Base-by-base conservation (phyloP, 2,113 vertebrate species). In the Girardinichthys multiradiatus region DNA sequence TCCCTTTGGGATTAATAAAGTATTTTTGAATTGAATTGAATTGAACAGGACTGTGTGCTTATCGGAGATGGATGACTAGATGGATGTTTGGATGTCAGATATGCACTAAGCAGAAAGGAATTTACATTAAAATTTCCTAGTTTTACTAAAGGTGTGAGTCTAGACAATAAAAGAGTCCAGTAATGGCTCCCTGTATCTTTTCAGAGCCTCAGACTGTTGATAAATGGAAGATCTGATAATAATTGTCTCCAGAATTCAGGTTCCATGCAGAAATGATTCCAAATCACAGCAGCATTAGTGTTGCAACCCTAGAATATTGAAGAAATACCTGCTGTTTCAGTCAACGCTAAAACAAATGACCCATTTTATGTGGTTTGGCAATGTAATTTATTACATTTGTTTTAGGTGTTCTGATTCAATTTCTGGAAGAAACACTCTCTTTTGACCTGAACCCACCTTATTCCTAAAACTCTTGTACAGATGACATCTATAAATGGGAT, bases 401-500 rank as follows among this genome's bases (percentile, higher is more conserved):
- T 78, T 62, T 35, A 27, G 60, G 61, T 26, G 30, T 31, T 12
- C 51, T 39, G 5, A 65, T 66, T 69, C 31, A n/a, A 75, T 63
- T 63, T 28, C 42, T 12, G 11, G 54, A 62, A 84, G 31, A 63
- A 73, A 69, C n/a, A 2, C 10, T 28, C 13, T 29, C 7, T 59
- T 68, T 66, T 29, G 10, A 19, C n/a, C 15, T 12, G 13, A 64
- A 29, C 21, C 24, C 30, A 15, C 57, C 33, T 57, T 26, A 17
- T 33, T 19, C 11, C 24, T 3, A 19, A 68, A 26, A 15, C 45
- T 72, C 33, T 27, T 24, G 3, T 33, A 6, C 54, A 26, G n/a
- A 6, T 26, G 29, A 72, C 37, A 5, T 35, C 58, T 57, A 66
- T 57, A 72, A 68, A 82, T 73, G 26, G 66, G 61, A 57, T 61